Base-by-base conservation (phyloP, 2,888 invertebrate genomes). In the Napeogenes sylphis region DNA sequence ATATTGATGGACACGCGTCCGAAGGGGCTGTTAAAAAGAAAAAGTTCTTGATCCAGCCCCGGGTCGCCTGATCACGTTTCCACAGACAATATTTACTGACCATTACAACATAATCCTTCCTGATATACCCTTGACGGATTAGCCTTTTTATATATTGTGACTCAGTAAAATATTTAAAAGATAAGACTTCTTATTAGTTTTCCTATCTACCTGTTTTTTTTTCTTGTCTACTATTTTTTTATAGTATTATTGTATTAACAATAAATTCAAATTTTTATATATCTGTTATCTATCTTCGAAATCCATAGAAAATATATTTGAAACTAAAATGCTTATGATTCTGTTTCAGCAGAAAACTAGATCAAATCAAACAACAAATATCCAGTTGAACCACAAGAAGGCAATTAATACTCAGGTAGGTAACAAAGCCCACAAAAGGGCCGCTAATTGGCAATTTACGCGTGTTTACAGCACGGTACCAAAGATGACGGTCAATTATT, bases 61-160 rank as follows among this genome's bases (percentile, higher is more conserved):
- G 68, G 70, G 63, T 67, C 71, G 75, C 73, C 75, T 71, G 78
- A 78, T 78, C 87, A 87, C 87, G 87, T 83, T 78, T 73, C 75
- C 65, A 68, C 71, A 72, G 76, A 75, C 77, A 79, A 80, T 86
- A 76, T 86, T 87, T 87, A 75, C 74, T 74, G 82, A 78, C 87
- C 87, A 87, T 88, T 88, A 87, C 81, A 77, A 75, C 76, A 75
- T 83, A 82, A 86, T 84, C 84, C 82, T 61, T 64, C 64, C 70
- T 71, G 72, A 74, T 75, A 67, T 65, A 68, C 73, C 71, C 71
- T 75, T 76, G 76, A 77, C 72, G 76, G 83, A 84, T 85, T 81
- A 84, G 73, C 71, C 64, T 64, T 57, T 45, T 13, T 42, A 55
- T 13, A 47, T 42, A 54, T 12, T 47, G 35, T 51, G 33, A 35